Base-by-base conservation (phyloP, 2,113 vertebrate species). In the Caranx melampygus region DNA sequence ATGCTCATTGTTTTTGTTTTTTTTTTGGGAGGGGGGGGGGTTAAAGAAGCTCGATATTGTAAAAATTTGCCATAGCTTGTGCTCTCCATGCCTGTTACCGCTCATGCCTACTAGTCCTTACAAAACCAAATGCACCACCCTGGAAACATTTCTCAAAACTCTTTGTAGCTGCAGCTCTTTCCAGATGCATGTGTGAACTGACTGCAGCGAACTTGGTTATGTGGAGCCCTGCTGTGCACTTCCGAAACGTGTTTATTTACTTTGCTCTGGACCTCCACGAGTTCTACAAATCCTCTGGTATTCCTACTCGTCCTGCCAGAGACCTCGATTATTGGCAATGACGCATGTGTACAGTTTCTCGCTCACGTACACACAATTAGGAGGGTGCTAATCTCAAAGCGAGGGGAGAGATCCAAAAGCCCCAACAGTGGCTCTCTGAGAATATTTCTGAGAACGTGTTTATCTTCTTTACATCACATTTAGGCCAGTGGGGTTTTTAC, bases 321-420 rank as follows among this genome's bases (percentile, higher is more conserved):
- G 71, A 67, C 60, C 67, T 66, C 1, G 57, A 81, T 74, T 80
- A 66, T 85, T 67, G 68, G 83, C 76, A 88, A 68, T 89, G 90
- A 91, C 78, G 78, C 84, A 88, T 71, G 77, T 84, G 72, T 49
- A 80, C 79, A 55, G 67, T 79, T 82, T 88, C 77, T 89, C 78
- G 16, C 82, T 90, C 90, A 91, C 68, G 78, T 90, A 89, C 84
- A 59, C 86, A 87, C 81, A 87, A 62, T 87, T 78, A 81, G 79
- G 13, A 72, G 59, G 34, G 63, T 61, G 81, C 64, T 91, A 84
- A 87, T 87, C 86, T 85, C 60, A 9, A 78, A 34, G 67, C 5
- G 16, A 69, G 62, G 71, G 55, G 34, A 34, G 21, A 35, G 67
- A 70, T 75, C 44, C 79, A 42, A 57, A 68, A 81, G 45, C 49